Percentiles rank a stretch among this genome's conserved stretches.
Conservation (phyloP, 2,888 invertebrate genomes). For the Limnephilus marmoratus region DNA sequence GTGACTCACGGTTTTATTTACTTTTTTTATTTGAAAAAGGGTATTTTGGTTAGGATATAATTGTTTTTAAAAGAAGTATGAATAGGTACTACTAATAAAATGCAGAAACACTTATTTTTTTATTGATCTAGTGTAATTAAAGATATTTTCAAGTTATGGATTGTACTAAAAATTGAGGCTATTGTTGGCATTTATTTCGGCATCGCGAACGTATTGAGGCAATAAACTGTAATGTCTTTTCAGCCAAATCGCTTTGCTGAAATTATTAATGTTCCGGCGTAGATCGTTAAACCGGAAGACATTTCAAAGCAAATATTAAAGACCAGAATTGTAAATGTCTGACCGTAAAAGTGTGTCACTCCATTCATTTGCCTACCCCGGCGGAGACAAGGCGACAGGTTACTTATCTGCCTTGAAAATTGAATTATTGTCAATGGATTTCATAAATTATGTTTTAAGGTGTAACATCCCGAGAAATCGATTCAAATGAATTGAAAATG, state of each 20-base stretch:
- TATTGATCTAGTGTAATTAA: not conserved
- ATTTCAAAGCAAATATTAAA: conserved; percentile 48
- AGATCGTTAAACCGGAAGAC: conserved; percentile 46
- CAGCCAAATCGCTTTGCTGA: conserved; percentile 46
- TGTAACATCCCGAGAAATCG: no score
- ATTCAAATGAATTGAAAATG: no score
- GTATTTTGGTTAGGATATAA: no score
- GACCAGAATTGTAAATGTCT: conserved; percentile 2
- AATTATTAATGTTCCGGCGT: conserved; percentile 43
- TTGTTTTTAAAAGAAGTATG: no score
- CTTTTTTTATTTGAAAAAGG: no score
- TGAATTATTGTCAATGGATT: not conserved
- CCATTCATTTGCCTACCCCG: not conserved
- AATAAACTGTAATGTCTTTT: conserved; percentile 52
- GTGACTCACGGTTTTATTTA: no score
- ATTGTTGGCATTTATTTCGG: conserved; percentile 17
- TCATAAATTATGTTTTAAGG: not conserved
- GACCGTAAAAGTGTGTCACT: not conserved
- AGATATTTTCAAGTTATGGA: not conserved
- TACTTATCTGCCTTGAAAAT: not conserved
- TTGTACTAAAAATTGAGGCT: not conserved
- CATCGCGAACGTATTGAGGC: conserved; percentile 33
- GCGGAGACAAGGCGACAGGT: not conserved
- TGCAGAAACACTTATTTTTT: not conserved
- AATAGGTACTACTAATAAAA: not conserved